Evolutionary conservation across 2,888 invertebrate species (phyloP).

Genomic region (Glomeris marginata): DNA sequence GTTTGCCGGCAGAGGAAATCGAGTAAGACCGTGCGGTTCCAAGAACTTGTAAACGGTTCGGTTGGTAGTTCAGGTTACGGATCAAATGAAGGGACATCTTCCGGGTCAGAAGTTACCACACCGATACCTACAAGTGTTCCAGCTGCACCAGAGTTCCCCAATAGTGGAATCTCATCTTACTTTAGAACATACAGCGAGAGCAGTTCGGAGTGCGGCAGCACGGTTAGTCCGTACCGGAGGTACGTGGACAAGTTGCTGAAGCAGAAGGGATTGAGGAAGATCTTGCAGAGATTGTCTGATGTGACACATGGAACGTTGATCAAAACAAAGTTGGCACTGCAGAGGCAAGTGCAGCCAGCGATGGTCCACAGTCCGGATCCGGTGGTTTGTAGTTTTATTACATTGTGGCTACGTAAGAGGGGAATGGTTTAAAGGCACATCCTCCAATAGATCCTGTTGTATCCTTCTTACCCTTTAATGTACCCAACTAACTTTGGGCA

Average conservation of each 20-base stretch:
- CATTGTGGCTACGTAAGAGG: no score
- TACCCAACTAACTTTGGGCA: no score
- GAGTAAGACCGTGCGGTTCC: background rate
- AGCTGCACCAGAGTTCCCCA: no score
- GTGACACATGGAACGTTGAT: constrained; percentile 27
- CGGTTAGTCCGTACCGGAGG: constrained; percentile 36
- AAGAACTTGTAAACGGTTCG: no score
- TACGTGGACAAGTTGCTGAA: constrained; percentile 79
- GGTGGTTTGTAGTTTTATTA: constrained; percentile 1
- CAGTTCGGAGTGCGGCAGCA: constrained; percentile 2
- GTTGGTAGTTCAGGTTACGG: no score
- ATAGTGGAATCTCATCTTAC: no score
- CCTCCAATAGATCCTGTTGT: no score
- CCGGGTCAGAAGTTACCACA: no score
- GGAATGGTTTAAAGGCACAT: no score
- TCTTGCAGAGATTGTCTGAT: constrained; percentile 56
- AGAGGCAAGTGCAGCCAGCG: constrained; percentile 15
- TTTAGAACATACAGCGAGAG: constrained; percentile 4
- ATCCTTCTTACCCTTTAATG: no score
- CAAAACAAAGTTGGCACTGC: constrained; percentile 25
- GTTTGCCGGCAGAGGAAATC: background rate
- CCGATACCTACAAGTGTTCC: no score
- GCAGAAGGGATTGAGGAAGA: constrained; percentile 67
- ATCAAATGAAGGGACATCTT: no score
- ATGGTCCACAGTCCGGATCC: constrained; percentile 6